These are phyloP conservation scores for Takifugu flavidus DNA, from an alignment of 2,113 vertebrate genomes.

Conservation along the genomic window DNA sequence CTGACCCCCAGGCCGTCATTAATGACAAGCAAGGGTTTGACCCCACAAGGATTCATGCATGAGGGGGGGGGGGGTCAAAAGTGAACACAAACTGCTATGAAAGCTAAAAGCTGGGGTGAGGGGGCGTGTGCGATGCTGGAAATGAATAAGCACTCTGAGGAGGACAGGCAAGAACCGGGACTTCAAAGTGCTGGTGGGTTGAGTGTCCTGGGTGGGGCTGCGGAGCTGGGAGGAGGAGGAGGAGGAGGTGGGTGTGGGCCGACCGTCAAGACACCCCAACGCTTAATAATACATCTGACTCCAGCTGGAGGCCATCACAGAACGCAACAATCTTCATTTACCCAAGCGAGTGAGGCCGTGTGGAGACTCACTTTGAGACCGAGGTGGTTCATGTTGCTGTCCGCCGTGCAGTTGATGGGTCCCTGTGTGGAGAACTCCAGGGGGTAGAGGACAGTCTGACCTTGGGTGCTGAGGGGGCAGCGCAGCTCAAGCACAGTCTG, in stretches of 20 bases:
- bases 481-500: conserved; percentile 77
- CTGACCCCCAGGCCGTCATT: conserved; percentile 51
- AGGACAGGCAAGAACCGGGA: conserved; percentile 35
- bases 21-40: conserved; percentile 55
- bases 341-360: not conserved
- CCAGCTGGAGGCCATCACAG: conserved; percentile 8
- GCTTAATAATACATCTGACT: conserved; percentile 39
- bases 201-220: conserved; percentile 62
- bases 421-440: conserved; percentile 75
- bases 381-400: conserved; percentile 72
- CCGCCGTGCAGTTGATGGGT: conserved; percentile 80
- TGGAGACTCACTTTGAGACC: conserved; percentile 74
- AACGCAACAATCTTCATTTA: too few relatives aligned
- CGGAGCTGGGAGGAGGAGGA: conserved; percentile 20
- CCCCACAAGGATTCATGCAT: too few relatives aligned
- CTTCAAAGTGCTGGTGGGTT: conserved; percentile 56
- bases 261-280: conserved; percentile 16
- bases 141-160: conserved; percentile 37
- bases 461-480: conserved; percentile 77
- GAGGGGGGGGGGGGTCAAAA: conserved; percentile 15
- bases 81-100: conserved; percentile 46
- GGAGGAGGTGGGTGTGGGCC: conserved; percentile 49
- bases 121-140: conserved; percentile 12
- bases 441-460: conserved; percentile 77
- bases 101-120: conserved; percentile 7